Base-by-base conservation (phyloP, 1,140 invertebrate species). In the Ephestia elutella region DNA sequence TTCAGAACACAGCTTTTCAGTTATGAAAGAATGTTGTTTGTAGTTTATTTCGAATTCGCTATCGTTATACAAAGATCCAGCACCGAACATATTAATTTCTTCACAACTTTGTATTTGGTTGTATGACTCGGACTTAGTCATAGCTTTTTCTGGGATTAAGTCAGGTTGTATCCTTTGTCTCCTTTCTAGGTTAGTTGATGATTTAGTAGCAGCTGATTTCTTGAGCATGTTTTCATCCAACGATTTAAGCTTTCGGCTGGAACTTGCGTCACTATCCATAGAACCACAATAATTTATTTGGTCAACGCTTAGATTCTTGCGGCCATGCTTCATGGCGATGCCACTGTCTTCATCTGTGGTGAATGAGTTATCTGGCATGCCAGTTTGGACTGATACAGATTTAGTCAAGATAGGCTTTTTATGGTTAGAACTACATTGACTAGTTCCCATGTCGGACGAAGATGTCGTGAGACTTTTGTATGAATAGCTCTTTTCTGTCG, bases 1-100 rank as follows among this genome's bases (percentile, higher is more conserved):
- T 75, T 92, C 91, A 15, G 90, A 91, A 75, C 90, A 92, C 13
- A 92, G 69, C 66, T 91, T 91, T 63, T 91, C 90, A 30, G 90
- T 92, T 19, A 92, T 92, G 54, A 90, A 92, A 0, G 90, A 91
- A 68, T 91, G 89, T 44, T 91, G 91, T 63, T 89, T 90, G 61
- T 79, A 88, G 65, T 85, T 86, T 7, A 87, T 84, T 78, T 87
- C 86, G 54, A 85, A 84, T 62, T 89, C 87, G 61, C 76, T 86
- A 56, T 89, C 86, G 51, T 87, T 89, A 59, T 85, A 85, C 49
- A 87, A 65, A 51, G 86, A 89, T 48, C 86, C 84, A 21, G 81
- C 86, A 57, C 86, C 83, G 62, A 89, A 89, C 79, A 89, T 89
- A 49, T 89, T 89, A 7, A 90, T 87, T 32, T 90, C 89, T 79